Conservation (phyloP, 2,888 invertebrate genomes). For the Netelia melanura region DNA sequence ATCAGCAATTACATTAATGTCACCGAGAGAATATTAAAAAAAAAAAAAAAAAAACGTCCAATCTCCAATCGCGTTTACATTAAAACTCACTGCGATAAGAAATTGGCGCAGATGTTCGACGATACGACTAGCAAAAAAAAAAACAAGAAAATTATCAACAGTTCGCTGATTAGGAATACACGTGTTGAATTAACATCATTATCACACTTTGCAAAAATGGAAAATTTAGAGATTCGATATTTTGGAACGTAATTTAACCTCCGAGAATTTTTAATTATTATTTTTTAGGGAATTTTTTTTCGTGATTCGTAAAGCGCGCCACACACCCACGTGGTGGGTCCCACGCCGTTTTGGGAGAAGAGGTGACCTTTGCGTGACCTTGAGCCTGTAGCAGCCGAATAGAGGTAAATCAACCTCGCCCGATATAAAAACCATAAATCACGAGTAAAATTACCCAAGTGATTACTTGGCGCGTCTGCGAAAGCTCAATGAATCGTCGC, state of each 20-base stretch:
- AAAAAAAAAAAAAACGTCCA: background rate
- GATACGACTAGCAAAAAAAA: background rate
- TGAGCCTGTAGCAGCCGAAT: constrained; percentile 30
- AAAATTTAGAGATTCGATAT: too few relatives aligned
- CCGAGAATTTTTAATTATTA: too few relatives aligned
- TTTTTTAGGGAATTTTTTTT: background rate
- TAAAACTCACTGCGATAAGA: constrained; percentile 3
- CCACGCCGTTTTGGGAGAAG: background rate
- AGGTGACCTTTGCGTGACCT: constrained; percentile 31
- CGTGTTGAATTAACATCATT: too few relatives aligned
- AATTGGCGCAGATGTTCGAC: constrained; percentile 15
- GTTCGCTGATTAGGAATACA: background rate
- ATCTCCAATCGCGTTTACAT: constrained; percentile 23
- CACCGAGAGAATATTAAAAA: constrained; percentile 18
- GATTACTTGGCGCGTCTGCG: background rate
- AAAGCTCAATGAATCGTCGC: constrained; percentile 22
- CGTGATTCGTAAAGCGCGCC: background rate
- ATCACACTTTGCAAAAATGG: too few relatives aligned
- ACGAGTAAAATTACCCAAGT: constrained; percentile 22
- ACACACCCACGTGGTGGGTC: constrained; percentile 12
- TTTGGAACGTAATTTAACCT: too few relatives aligned
- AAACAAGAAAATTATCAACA: background rate
- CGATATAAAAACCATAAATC: constrained; percentile 48
- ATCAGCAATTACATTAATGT: constrained; percentile 24
- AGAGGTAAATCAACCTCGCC: constrained; percentile 31